Evolutionary conservation across 1,140 invertebrate genomes (phyloP).

Genomic region (Leptopilina clavipes): DNA sequence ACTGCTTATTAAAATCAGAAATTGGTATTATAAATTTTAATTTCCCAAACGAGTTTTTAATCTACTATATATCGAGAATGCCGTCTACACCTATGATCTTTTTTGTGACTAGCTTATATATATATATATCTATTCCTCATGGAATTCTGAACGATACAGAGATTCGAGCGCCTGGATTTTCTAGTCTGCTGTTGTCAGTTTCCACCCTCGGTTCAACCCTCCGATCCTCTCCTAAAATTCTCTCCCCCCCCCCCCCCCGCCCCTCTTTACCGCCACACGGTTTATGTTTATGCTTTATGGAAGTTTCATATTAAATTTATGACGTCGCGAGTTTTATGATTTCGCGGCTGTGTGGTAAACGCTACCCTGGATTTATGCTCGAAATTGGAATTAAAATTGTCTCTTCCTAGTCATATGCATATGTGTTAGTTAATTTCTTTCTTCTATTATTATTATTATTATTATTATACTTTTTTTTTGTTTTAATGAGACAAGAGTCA

Average conservation of each 20-base stretch:
- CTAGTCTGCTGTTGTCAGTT: constrained; percentile 60
- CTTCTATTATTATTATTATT: background rate
- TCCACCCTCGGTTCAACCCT: constrained; percentile 30
- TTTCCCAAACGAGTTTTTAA: background rate
- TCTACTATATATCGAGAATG: background rate
- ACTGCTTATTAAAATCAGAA: background rate
- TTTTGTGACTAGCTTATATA: too few species aligned
- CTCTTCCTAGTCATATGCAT: constrained; percentile 34
- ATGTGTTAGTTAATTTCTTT: background rate
- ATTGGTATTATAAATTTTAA: background rate
- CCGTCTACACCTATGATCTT: too few species aligned
- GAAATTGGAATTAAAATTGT: constrained; percentile 64
- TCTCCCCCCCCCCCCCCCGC: background rate
- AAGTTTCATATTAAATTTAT: constrained; percentile 69
- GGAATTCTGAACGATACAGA: background rate
- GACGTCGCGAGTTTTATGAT: constrained; percentile 63
- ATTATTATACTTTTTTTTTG: background rate
- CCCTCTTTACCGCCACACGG: constrained; percentile 34
- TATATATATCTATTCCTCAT: background rate
- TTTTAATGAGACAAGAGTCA: too few species aligned
- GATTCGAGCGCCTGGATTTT: background rate
- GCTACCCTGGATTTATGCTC: constrained; percentile 57
- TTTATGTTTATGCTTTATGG: constrained; percentile 65
- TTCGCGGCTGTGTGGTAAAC: constrained; percentile 56
- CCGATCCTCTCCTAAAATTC: too few species aligned